Conservation (phyloP, 1,140 invertebrate genomes). For the Nasonia longicornis region DNA sequence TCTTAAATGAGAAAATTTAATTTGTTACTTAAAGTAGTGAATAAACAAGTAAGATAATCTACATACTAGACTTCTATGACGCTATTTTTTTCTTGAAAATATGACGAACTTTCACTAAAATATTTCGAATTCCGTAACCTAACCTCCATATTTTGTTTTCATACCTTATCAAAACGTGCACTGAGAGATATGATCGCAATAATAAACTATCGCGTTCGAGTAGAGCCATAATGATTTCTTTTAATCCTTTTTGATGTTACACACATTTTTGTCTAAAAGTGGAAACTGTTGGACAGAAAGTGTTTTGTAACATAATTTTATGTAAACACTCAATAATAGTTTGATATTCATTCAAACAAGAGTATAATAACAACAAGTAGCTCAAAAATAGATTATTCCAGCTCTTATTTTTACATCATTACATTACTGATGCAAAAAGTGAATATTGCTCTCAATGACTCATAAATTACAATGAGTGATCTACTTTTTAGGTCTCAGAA, state of each 20-base stretch:
- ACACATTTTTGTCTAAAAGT: too few relatives aligned
- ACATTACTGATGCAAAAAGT: too few relatives aligned
- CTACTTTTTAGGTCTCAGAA: neutral
- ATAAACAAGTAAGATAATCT: neutral
- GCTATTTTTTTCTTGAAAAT: neutral
- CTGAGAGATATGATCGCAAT: neutral
- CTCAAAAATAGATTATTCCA: neutral
- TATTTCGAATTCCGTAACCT: neutral
- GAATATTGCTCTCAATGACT: neutral
- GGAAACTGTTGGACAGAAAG: too few relatives aligned
- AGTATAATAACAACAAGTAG: too few relatives aligned
- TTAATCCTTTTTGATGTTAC: neutral
- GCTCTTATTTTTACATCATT: neutral
- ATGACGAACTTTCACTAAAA: neutral
- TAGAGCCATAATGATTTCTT: neutral
- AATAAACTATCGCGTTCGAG: too few relatives aligned
- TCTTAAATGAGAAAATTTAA: neutral
- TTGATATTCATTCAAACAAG: too few relatives aligned
- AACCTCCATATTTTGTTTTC: conserved; percentile 21
- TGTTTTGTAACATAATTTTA: neutral
- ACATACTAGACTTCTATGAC: neutral
- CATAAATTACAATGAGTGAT: neutral
- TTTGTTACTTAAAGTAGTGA: neutral
- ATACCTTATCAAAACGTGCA: neutral
- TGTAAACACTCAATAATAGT: neutral